phyloP scores from a whole-genome alignment of 37 sponge, comb jelly and placozoan genomes.

The Mnemiopsis leidyi region DNA sequence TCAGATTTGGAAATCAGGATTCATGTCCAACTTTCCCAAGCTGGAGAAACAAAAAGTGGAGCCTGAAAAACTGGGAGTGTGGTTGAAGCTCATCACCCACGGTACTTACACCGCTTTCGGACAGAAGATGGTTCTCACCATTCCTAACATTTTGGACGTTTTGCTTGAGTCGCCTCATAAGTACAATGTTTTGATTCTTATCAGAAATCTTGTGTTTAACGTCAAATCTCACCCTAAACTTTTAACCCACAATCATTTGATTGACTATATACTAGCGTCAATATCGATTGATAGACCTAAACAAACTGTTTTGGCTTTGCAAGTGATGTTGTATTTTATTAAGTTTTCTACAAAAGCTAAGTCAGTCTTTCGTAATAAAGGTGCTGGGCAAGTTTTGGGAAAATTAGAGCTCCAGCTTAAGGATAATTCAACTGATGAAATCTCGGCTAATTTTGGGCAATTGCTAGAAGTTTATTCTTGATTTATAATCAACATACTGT shows the following conservation, averaged over 20 bases:
- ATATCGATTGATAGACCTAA: neutral
- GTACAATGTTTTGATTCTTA: neutral
- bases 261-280: neutral
- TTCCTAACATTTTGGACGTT: constrained; percentile 43
- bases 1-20: constrained; percentile 38
- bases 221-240: constrained; percentile 56
- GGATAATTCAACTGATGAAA: neutral
- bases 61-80: constrained; percentile 28
- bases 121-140: constrained; percentile 59
- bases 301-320: constrained; percentile 40
- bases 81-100: constrained; percentile 40
- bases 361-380: neutral
- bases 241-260: neutral
- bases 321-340: constrained; percentile 21
- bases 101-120: constrained; percentile 49
- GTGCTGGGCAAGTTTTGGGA: constrained; percentile 28
- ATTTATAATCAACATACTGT: no score
- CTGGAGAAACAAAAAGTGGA: constrained; percentile 20
- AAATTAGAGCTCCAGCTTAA: neutral
- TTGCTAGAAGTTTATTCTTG: neutral
- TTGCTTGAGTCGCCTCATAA: constrained; percentile 15
- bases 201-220: constrained; percentile 49
- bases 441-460: neutral
- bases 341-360: constrained; percentile 51
- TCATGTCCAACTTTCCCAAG: constrained; percentile 37